Conservation (phyloP, 2,113 vertebrate genomes). For the Tursiops truncatus region DNA sequence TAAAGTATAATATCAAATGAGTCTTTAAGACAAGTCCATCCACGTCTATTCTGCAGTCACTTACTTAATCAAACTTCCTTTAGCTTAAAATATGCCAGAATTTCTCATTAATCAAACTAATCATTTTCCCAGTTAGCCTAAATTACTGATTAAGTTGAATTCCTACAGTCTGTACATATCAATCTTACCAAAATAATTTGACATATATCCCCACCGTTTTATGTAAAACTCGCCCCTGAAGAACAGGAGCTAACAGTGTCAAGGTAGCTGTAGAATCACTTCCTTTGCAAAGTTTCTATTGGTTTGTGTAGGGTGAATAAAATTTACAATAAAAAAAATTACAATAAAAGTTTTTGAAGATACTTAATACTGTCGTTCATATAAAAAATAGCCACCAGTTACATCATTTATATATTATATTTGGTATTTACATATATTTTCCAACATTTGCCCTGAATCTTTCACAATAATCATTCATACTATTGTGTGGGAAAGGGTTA, state of each 20-base stretch:
- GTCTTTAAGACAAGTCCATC: background rate
- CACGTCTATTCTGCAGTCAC: background rate
- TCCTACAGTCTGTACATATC: background rate
- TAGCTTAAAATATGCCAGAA: slow-evolving; percentile 35
- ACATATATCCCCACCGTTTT: background rate
- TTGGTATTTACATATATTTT: background rate
- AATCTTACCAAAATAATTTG: background rate
- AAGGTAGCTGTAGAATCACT: background rate
- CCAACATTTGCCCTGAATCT: background rate
- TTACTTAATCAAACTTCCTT: slow-evolving; percentile 38
- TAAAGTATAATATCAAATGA: slow-evolving; percentile 16
- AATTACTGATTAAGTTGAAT: slow-evolving; percentile 26
- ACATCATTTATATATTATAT: background rate
- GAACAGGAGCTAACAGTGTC: slow-evolving; percentile 1
- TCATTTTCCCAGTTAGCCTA: slow-evolving; percentile 23
- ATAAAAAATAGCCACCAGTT: background rate
- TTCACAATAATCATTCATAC: background rate
- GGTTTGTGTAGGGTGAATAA: background rate
- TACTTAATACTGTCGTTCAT: background rate
- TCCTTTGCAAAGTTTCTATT: background rate
- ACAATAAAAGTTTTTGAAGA: background rate
- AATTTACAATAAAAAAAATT: background rate
- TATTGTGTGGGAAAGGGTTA: background rate
- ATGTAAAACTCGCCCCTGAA: background rate
- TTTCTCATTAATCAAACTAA: slow-evolving; percentile 31